phyloP scores from a whole-genome alignment of 2,113 vertebrate genomes.

The Pachycephala philippinensis region DNA sequence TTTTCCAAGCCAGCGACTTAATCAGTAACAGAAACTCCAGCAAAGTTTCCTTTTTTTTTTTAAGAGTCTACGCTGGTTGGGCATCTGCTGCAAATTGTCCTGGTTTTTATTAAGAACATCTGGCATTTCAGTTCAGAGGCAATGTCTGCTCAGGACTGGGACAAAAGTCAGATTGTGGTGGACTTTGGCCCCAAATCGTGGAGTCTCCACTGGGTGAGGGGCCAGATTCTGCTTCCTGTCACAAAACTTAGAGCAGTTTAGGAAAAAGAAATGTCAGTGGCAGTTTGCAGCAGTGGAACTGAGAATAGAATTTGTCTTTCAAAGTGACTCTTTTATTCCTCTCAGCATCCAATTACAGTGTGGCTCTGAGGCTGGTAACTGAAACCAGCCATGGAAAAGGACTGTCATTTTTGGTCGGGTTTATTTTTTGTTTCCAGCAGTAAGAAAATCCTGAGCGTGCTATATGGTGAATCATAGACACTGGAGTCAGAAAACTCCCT shows the following conservation, averaged over 20 bases:
- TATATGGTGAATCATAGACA: slow-evolving; percentile 35
- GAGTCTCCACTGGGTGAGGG: neutral
- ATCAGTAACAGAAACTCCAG: slow-evolving; percentile 11
- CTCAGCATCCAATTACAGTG: slow-evolving; percentile 1
- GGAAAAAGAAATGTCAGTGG: neutral
- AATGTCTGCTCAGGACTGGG: neutral
- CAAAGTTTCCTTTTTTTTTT: neutral
- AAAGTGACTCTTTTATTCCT: slow-evolving; percentile 9
- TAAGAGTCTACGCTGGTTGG: neutral
- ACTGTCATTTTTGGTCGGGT: neutral
- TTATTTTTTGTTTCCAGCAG: neutral
- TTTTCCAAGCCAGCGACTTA: neutral
- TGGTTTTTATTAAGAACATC: slow-evolving; percentile 4
- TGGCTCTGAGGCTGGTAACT: neutral
- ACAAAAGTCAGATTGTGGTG: neutral
- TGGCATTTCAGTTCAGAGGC: neutral
- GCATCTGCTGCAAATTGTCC: neutral
- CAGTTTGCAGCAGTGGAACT: neutral
- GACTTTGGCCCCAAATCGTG: neutral
- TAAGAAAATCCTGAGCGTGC: neutral
- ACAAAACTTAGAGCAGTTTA: neutral
- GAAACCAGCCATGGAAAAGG: slow-evolving; percentile 34
- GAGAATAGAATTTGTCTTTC: neutral
- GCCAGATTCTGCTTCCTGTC: neutral
- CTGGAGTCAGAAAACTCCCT: slow-evolving; percentile 1